phyloP scores from a whole-genome alignment of 2,797 vertebrate genomes.

The Coccyzus lansbergi region DNA sequence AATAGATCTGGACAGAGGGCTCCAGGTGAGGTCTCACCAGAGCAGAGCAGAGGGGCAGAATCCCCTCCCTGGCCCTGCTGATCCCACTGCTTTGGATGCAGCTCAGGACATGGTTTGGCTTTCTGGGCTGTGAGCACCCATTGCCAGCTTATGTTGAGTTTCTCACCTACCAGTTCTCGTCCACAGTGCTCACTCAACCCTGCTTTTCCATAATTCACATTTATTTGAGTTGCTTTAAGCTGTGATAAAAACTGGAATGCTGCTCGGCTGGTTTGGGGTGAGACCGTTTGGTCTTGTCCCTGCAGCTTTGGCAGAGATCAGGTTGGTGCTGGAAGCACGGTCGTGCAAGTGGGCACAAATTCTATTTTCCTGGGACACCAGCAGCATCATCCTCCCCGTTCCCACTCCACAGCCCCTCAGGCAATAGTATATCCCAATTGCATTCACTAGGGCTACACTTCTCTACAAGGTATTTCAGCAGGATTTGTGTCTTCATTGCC shows the following conservation, averaged over 20 bases:
- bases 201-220: not conserved
- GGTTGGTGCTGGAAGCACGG: not conserved
- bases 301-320: rapidly evolving
- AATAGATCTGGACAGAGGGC: no score
- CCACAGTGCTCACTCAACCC: not conserved
- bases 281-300: not conserved
- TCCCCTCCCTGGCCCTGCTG: no score
- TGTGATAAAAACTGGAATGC: not conserved
- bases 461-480: not conserved
- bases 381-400: rapidly evolving
- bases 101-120: no score
- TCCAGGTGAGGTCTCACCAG: no score
- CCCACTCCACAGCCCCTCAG: not conserved
- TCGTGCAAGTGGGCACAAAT: rapidly evolving
- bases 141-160: no score
- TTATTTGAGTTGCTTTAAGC: not conserved
- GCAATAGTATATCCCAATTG: rapidly evolving
- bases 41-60: no score
- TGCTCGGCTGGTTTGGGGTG: not conserved
- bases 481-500: not conserved
- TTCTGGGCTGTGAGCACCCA: no score
- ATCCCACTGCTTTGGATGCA: no score
- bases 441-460: rapidly evolving
- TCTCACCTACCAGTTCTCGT: no score
- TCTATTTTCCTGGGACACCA: rapidly evolving